Evolutionary conservation across 92 coral and sea anemone species (phyloP), one percentile per base, ranked within the genome.

Genomic region (Zoanthus gigantus): DNA sequence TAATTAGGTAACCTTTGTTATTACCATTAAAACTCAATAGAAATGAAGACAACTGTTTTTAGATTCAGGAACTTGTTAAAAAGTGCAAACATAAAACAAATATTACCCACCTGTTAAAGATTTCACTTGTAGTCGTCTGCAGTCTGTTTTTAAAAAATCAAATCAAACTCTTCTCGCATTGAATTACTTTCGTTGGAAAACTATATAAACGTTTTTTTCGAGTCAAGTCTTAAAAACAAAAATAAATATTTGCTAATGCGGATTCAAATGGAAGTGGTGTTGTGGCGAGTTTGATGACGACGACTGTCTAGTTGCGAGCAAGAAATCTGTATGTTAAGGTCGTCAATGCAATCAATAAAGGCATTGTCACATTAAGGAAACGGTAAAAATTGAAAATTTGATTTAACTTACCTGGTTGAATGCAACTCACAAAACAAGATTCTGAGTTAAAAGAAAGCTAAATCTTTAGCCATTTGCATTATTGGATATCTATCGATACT

Each of bases 81-180:
- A 57, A 57, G 16, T 8, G 63, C 63, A 57, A 57, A 57, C 63
- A 57, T 57, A 57, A 57, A 54, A 57, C 13, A 8, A 57, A 57
- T 8, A 57, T 57, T 57, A 57, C 63, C 63, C 63, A 57, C 63
- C 63, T 57, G 63, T 57, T 57, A 57, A 57, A 57, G 63, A 57
- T 57, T 57, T 8, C 63, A 57, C 15, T 57, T 57, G 63, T 57
- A 8, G 63, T 57, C 63, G 63, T 57, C 63, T 57, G 63, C 63
- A 57, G 63, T 57, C 63, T 57, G 63, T 57, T 57, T 57, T 57
- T 57, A 57, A 57, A 57, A 57, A 57, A 57, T 57, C 63, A 57
- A 57, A 57, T 57, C 63, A 53, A 57, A 57, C 63, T 57, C 15
- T 57, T 57, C 63, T 57, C 63, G 63, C 63, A 57, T 57, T 57